Evolutionary conservation across 2,113 vertebrate species (phyloP).

Genomic region (Amphilophus citrinellus): DNA sequence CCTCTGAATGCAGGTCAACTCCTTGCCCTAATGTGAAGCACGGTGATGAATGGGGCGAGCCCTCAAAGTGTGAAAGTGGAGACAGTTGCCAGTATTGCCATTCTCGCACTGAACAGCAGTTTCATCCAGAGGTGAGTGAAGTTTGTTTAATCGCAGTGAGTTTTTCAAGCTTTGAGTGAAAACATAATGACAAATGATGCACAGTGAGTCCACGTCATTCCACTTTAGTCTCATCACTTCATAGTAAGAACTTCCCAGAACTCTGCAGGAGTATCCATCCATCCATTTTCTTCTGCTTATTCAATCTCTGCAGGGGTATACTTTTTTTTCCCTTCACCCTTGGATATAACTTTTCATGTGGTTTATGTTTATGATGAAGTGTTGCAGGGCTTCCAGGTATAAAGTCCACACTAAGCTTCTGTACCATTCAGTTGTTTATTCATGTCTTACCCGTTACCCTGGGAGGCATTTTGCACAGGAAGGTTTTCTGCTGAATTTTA

Average conservation of each 20-base stretch:
- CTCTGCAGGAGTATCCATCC: not conserved
- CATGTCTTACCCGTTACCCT: not conserved
- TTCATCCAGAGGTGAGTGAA: slow-evolving; percentile 89
- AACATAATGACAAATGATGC: not conserved
- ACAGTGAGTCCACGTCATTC: not conserved
- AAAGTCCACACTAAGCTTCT: not conserved
- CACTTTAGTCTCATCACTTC: not conserved
- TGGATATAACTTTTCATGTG: not conserved
- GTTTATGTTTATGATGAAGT: not conserved
- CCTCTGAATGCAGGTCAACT: slow-evolving; percentile 83
- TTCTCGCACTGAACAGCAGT: slow-evolving; percentile 94
- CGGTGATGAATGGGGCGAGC: slow-evolving; percentile 94
- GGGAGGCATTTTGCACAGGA: not conserved
- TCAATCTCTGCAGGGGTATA: not conserved
- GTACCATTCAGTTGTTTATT: not conserved
- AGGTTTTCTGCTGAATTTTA: too few relatives aligned
- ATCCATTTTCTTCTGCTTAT: too few relatives aligned
- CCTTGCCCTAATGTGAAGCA: slow-evolving; percentile 93
- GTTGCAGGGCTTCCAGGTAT: not conserved
- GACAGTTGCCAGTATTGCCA: slow-evolving; percentile 93
- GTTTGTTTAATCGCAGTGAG: accelerated
- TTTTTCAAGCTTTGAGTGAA: not conserved
- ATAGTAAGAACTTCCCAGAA: not conserved
- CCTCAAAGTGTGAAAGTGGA: slow-evolving; percentile 89
- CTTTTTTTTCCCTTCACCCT: not conserved